Conservation (phyloP, 2,888 invertebrate species). For the Ichneumoninae sp. region DNA sequence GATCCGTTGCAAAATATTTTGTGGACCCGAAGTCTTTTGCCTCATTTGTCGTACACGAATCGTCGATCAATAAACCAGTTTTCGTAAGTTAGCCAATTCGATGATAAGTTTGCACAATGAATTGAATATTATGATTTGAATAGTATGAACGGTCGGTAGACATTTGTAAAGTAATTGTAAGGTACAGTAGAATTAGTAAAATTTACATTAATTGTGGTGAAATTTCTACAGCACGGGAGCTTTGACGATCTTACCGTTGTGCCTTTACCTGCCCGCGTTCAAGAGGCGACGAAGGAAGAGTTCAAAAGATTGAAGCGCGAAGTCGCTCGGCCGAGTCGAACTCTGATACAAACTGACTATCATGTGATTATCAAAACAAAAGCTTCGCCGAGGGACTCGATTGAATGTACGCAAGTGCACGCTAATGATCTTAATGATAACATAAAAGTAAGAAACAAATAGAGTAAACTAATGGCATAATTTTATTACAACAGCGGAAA, state of each 20-base stretch:
- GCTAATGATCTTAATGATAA: neutral
- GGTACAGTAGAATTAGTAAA: neutral
- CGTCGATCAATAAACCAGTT: neutral
- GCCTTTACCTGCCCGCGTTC: slow-evolving; percentile 1
- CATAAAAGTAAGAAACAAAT: neutral
- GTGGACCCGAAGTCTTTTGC: neutral
- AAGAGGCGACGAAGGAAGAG: neutral
- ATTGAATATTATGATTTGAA: neutral
- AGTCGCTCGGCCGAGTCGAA: neutral
- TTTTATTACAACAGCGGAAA: neutral
- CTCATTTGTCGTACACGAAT: neutral
- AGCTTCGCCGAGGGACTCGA: neutral
- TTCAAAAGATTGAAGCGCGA: neutral
- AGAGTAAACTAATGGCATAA: neutral
- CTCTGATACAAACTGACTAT: slow-evolving; percentile 2
- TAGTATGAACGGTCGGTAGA: neutral
- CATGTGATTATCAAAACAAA: slow-evolving; percentile 8
- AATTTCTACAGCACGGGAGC: neutral
- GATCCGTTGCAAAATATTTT: slow-evolving; percentile 4
- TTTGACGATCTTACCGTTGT: slow-evolving; percentile 3
- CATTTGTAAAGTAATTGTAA: neutral
- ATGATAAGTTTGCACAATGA: neutral
- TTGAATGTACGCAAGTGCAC: neutral
- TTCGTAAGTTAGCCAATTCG: slow-evolving; percentile 5
- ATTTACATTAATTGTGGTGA: neutral